Percentiles rank a stretch among this genome's conserved stretches.
Conservation (phyloP, 2,888 invertebrate species). For the Mechanitis mazaeus region DNA sequence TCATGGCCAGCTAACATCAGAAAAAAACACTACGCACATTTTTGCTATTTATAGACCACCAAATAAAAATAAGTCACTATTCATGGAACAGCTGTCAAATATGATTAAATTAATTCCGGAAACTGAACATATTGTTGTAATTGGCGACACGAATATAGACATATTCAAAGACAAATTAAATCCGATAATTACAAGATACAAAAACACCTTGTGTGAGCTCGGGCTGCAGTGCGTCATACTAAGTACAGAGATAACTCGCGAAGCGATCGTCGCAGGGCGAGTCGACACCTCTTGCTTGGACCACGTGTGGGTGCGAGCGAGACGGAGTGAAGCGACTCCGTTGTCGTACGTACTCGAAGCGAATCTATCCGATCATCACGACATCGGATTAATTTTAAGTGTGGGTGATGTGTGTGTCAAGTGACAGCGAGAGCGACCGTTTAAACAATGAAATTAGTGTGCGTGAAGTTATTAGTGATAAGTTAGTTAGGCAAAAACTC, state of each 20-base stretch:
- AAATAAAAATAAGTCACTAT: slow-evolving; percentile 10
- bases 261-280: slow-evolving; percentile 9
- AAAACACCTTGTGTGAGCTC: slow-evolving; percentile 13
- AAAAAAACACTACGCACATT: slow-evolving; percentile 9
- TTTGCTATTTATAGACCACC: slow-evolving; percentile 19
- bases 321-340: not conserved
- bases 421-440: not conserved
- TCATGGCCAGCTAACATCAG: slow-evolving; percentile 8
- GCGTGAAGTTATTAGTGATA: slow-evolving; percentile 15
- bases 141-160: slow-evolving; percentile 11
- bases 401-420: not conserved
- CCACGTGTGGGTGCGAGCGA: slow-evolving; percentile 15
- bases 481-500: slow-evolving; percentile 12
- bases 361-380: slow-evolving; percentile 14
- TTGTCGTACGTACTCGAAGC: slow-evolving; percentile 10
- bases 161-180: not conserved
- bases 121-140: not conserved
- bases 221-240: slow-evolving; percentile 12
- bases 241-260: slow-evolving; percentile 12
- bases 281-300: not conserved
- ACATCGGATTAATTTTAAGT: slow-evolving; percentile 1
- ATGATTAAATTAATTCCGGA: not conserved
- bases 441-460: not conserved
- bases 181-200: slow-evolving; percentile 1
- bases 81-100: slow-evolving; percentile 5